phyloP scores from a whole-genome alignment of 2,888 invertebrate genomes.

The Ypsolopha scabrella region DNA sequence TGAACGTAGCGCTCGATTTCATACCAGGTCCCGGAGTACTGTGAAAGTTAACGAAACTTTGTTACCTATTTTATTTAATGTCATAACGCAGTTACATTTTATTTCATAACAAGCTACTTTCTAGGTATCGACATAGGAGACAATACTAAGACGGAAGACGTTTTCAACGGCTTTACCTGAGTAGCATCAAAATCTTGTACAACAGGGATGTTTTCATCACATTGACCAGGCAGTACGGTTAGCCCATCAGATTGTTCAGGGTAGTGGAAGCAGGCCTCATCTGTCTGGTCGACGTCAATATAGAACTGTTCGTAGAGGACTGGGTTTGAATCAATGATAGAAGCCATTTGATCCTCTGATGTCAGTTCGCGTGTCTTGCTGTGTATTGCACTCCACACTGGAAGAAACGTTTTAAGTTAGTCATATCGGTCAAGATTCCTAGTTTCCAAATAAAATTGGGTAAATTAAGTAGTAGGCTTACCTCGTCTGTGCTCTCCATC shows the following conservation, averaged over 20 bases:
- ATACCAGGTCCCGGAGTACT: conserved; percentile 57
- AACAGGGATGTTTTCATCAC: conserved; percentile 35
- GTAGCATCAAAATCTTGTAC: conserved; percentile 28
- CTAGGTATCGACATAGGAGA: too few relatives aligned
- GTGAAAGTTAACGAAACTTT: conserved; percentile 9
- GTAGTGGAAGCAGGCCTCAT: conserved; percentile 48
- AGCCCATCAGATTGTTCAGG: conserved; percentile 26
- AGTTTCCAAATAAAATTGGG: too few relatives aligned
- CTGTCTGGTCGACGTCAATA: conserved; percentile 27
- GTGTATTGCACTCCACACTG: conserved; percentile 57
- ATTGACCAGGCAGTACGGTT: conserved; percentile 48
- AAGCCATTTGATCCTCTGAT: conserved; percentile 23
- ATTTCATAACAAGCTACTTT: too few relatives aligned
- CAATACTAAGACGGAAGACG: too few relatives aligned
- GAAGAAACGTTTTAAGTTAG: conserved; percentile 6
- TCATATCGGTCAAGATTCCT: neutral
- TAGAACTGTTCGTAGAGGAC: conserved; percentile 34
- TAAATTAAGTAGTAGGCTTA: conserved; percentile 16
- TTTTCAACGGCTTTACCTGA: conserved; percentile 21
- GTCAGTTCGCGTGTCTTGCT: conserved; percentile 31
- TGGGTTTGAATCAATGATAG: conserved; percentile 22
- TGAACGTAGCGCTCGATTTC: conserved; percentile 19
- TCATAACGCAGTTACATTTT: too few relatives aligned
- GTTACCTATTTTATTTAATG: too few relatives aligned
- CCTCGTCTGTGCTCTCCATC: conserved; percentile 32